A percentile compares a stretch with the other conserved stretches of the same genome.
These are phyloP conservation scores for Diorhabda sublineata DNA, from an alignment of 1,140 invertebrate species.

Conservation along the genomic window DNA sequence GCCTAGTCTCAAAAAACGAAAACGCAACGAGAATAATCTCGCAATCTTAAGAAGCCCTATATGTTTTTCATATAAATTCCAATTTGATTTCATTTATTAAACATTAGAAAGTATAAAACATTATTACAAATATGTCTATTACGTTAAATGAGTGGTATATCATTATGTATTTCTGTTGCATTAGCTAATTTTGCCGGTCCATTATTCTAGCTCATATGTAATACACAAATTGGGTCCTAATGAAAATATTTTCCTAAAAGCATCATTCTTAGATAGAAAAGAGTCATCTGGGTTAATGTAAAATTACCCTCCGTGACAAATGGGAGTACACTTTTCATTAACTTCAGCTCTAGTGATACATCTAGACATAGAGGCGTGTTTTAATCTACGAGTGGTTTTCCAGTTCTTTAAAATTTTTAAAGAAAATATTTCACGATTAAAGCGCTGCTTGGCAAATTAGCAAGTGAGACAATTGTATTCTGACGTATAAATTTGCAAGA, in stretches of 20 bases:
- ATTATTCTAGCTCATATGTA: too few relatives aligned
- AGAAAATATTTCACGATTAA: background rate
- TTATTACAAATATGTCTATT: too few relatives aligned
- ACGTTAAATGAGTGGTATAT: too few relatives aligned
- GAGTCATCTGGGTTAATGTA: background rate
- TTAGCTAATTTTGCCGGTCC: too few relatives aligned
- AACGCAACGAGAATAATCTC: too few relatives aligned
- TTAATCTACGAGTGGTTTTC: conserved; percentile 1
- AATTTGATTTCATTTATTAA: too few relatives aligned
- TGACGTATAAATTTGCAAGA: background rate
- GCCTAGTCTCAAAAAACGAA: too few relatives aligned
- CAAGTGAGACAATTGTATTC: background rate
- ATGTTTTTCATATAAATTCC: too few relatives aligned
- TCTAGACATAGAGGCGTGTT: conserved; percentile 1
- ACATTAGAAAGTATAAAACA: too few relatives aligned
- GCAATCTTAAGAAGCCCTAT: too few relatives aligned
- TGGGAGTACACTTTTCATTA: conserved; percentile 1
- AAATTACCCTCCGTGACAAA: background rate
- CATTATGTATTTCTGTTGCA: too few relatives aligned
- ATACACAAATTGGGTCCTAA: background rate
- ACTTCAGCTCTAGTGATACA: background rate
- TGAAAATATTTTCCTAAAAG: background rate
- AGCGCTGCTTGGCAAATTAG: background rate
- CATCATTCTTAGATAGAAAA: background rate
- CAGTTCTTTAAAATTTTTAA: background rate